phyloP scores from a whole-genome alignment of 2,888 invertebrate genomes.

The Cosmorhoe ocellata region DNA sequence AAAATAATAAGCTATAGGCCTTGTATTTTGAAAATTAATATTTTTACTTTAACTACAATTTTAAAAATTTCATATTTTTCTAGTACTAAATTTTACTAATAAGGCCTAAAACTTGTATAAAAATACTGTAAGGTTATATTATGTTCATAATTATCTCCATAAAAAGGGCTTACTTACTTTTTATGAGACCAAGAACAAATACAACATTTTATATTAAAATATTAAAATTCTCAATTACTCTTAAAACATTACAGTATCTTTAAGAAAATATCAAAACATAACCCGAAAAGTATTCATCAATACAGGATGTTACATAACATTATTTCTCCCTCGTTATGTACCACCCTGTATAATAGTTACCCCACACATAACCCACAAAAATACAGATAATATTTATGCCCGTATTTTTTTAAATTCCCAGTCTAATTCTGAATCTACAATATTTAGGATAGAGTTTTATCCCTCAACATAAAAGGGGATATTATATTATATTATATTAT shows the following conservation, averaged over 20 bases:
- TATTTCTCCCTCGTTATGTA: slow-evolving; percentile 1
- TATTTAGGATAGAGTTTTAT: neutral
- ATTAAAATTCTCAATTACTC: neutral
- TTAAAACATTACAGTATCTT: slow-evolving; percentile 24
- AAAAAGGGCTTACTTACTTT: slow-evolving; percentile 18
- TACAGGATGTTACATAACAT: slow-evolving; percentile 6
- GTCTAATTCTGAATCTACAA: neutral
- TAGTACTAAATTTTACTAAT: too few species aligned
- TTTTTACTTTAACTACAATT: too few species aligned
- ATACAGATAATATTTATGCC: neutral
- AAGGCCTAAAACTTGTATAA: slow-evolving; percentile 25
- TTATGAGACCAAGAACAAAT: slow-evolving; percentile 8
- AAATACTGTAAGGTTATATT: slow-evolving; percentile 26
- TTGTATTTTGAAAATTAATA: neutral
- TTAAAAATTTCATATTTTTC: too few species aligned
- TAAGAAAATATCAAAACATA: slow-evolving; percentile 6
- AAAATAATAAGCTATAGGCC: slow-evolving; percentile 21
- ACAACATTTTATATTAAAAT: neutral
- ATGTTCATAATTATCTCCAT: slow-evolving; percentile 5
- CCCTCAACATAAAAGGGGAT: neutral
- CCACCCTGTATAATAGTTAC: slow-evolving; percentile 11
- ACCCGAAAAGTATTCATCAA: neutral
- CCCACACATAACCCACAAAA: slow-evolving; percentile 24
- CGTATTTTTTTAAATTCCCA: neutral
- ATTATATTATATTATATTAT: neutral